Evolutionary conservation across 2,797 vertebrate species (phyloP).

Genomic region (Spizella passerina): DNA sequence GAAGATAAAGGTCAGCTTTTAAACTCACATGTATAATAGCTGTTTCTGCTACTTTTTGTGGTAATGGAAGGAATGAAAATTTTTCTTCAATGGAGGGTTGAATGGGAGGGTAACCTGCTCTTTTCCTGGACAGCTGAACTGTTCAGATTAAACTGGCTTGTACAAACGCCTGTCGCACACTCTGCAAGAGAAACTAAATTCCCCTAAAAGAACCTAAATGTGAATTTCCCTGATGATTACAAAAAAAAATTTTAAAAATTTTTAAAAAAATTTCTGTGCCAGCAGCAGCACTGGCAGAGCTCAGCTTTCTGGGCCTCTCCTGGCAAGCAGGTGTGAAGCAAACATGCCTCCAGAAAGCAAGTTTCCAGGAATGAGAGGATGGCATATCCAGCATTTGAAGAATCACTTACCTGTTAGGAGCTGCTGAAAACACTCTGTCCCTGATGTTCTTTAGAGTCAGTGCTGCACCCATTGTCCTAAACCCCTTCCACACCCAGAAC

Average conservation of each 20-base stretch:
- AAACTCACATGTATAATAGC: neutral
- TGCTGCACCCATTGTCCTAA: fast-evolving
- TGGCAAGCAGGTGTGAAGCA: neutral
- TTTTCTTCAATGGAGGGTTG: neutral
- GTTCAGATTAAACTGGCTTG: neutral
- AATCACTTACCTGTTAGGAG: neutral
- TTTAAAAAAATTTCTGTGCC: neutral
- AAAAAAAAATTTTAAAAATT: neutral
- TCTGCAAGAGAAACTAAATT: neutral
- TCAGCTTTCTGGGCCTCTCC: neutral
- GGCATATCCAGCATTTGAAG: neutral
- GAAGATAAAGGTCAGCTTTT: neutral
- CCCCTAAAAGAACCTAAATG: neutral
- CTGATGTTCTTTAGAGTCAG: neutral
- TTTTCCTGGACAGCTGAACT: neutral
- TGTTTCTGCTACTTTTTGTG: neutral
- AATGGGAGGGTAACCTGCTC: neutral
- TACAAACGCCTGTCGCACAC: neutral
- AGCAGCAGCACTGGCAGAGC: neutral
- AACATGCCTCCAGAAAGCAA: neutral
- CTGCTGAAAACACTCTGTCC: neutral
- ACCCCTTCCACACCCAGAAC: neutral
- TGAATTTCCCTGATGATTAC: neutral
- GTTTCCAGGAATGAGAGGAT: neutral
- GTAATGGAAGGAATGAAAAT: neutral